phyloP scores from a whole-genome alignment of 2,888 invertebrate genomes.

The Anticlea derivata region DNA sequence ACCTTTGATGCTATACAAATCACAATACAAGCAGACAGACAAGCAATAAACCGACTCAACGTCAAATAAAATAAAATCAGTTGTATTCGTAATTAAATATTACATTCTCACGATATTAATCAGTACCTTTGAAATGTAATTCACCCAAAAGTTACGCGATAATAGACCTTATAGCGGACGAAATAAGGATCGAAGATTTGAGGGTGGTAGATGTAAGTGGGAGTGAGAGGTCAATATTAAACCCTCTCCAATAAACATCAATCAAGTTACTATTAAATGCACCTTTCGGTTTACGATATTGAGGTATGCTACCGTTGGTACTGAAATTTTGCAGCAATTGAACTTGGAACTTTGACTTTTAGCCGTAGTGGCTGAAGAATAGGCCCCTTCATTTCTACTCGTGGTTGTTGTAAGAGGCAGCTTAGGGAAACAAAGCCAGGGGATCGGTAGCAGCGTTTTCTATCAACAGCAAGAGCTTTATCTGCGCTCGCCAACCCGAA shows the following conservation, averaged over 20 bases:
- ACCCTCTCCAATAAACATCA: constrained; percentile 66
- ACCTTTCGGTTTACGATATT: constrained; percentile 62
- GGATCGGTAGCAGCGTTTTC: no score
- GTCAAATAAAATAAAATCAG: constrained; percentile 58
- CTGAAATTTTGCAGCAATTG: no score
- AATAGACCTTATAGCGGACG: background rate
- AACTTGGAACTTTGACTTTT: no score
- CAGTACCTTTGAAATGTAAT: constrained; percentile 35
- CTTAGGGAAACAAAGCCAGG: no score
- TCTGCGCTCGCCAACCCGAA: no score
- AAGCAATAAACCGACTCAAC: constrained; percentile 35
- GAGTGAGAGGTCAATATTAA: constrained; percentile 39
- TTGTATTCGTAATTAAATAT: constrained; percentile 42
- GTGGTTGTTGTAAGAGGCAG: no score
- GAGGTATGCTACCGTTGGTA: constrained; percentile 45
- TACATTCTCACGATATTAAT: constrained; percentile 41
- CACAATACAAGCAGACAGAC: constrained; percentile 2
- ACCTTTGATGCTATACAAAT: constrained; percentile 8
- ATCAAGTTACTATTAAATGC: constrained; percentile 70
- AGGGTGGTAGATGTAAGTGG: constrained; percentile 9
- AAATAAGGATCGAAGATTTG: constrained; percentile 13
- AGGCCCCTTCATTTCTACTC: no score
- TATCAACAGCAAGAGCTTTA: no score
- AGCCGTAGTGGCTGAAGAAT: no score
- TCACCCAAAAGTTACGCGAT: constrained; percentile 7